These are phyloP conservation scores for Ageneiosus marmoratus DNA, from an alignment of 2,113 vertebrate species.

Conservation along the genomic window DNA sequence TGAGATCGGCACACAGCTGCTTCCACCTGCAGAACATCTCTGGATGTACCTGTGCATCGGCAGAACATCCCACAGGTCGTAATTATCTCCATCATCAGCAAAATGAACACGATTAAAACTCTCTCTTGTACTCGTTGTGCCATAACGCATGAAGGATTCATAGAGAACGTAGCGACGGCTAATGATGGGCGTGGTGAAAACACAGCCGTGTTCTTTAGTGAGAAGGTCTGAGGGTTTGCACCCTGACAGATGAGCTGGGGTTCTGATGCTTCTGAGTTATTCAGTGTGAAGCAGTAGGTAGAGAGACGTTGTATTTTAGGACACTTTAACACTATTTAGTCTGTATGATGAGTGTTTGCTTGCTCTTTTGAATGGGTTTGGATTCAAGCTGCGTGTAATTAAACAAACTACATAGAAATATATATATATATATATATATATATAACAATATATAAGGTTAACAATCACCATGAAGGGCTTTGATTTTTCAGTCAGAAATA, in stretches of 20 bases:
- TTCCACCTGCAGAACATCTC: conserved; percentile 65
- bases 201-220: conserved; percentile 45
- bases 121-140: neutral
- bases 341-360: neutral
- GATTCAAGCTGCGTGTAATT: neutral
- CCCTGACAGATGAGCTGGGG: conserved; percentile 46
- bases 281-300: neutral
- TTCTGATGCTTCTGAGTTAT: neutral
- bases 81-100: conserved; percentile 68
- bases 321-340: neutral
- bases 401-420: neutral
- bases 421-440: too few species aligned
- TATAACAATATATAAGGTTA: too few species aligned
- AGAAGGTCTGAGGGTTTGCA: conserved; percentile 36
- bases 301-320: neutral
- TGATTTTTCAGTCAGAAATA: too few species aligned
- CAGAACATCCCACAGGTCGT: conserved; percentile 61
- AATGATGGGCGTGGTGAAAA: conserved; percentile 49
- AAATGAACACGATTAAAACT: conserved; percentile 34
- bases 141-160: conserved; percentile 33
- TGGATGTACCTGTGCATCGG: conserved; percentile 60
- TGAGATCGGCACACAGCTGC: conserved; percentile 61
- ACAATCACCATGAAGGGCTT: too few species aligned
- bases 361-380: neutral
- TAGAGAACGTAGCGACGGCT: conserved; percentile 30